phyloP scores from a whole-genome alignment of 2,113 vertebrate species.

The Peromyscus polionotus region DNA sequence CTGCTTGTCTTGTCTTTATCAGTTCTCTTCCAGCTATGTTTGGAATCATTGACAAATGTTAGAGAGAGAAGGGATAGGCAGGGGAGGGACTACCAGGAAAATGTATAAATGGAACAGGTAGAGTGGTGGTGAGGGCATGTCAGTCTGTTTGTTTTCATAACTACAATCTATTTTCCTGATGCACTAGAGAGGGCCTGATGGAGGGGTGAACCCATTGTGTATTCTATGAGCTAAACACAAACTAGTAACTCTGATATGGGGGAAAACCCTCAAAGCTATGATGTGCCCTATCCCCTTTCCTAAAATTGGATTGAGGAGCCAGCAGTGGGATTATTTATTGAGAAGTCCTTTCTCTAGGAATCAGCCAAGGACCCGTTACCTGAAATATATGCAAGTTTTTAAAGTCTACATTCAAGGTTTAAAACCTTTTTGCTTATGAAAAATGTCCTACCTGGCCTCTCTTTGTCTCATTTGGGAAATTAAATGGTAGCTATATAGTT shows the following conservation, averaged over 20 bases:
- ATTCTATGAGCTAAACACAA: constrained; percentile 5
- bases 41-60: neutral
- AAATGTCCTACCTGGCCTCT: constrained; percentile 83
- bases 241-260: neutral
- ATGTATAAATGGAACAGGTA: constrained; percentile 26
- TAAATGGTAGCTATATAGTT: constrained; percentile 76
- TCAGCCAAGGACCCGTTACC: constrained; percentile 78
- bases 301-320: constrained; percentile 57
- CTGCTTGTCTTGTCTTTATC: constrained; percentile 10
- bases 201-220: neutral
- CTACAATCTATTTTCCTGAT: constrained; percentile 1
- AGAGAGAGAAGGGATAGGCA: neutral
- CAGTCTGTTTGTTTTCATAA: constrained; percentile 49
- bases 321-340: constrained; percentile 78
- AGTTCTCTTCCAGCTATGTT: constrained; percentile 26
- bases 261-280: neutral
- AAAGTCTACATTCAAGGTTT: constrained; percentile 81
- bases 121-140: neutral
- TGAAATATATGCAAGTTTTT: constrained; percentile 81
- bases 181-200: neutral
- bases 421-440: constrained; percentile 82
- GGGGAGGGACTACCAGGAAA: neutral
- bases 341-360: constrained; percentile 77
- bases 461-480: constrained; percentile 84
- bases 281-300: neutral